These are phyloP conservation scores for Aleiodes alternator DNA, from an alignment of 2,888 invertebrate species.

Conservation along the genomic window DNA sequence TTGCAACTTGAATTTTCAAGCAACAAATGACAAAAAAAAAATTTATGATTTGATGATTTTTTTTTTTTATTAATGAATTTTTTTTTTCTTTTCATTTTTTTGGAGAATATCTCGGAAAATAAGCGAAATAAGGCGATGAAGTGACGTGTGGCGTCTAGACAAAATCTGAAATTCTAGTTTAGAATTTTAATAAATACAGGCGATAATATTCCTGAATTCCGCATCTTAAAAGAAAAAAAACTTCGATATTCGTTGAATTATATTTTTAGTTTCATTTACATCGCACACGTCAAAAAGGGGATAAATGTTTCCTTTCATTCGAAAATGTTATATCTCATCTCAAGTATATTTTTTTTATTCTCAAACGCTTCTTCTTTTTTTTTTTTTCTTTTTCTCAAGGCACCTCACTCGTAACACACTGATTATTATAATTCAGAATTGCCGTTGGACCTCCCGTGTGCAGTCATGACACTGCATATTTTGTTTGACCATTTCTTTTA, in stretches of 20 bases:
- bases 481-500: slow-evolving; percentile 35
- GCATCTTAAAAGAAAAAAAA: not conserved
- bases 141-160: no score
- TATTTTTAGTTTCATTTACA: slow-evolving; percentile 27
- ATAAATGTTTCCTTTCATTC: slow-evolving; percentile 32
- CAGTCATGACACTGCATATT: slow-evolving; percentile 66
- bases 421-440: slow-evolving; percentile 65
- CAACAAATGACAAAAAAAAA: no score
- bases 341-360: slow-evolving; percentile 37
- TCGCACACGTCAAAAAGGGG: slow-evolving; percentile 15
- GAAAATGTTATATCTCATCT: slow-evolving; percentile 29
- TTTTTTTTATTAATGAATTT: no score
- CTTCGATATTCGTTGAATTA: not conserved
- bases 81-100: no score
- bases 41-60: no score
- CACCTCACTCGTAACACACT: slow-evolving; percentile 34
- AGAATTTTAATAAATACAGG: no score
- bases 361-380: slow-evolving; percentile 9
- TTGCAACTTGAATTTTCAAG: no score
- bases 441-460: slow-evolving; percentile 69
- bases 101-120: not conserved
- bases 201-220: no score
- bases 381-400: not conserved
- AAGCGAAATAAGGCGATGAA: no score
- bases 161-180: no score